Conservation (phyloP, 2,888 invertebrate genomes). For the Drosophila kambysellisi region DNA sequence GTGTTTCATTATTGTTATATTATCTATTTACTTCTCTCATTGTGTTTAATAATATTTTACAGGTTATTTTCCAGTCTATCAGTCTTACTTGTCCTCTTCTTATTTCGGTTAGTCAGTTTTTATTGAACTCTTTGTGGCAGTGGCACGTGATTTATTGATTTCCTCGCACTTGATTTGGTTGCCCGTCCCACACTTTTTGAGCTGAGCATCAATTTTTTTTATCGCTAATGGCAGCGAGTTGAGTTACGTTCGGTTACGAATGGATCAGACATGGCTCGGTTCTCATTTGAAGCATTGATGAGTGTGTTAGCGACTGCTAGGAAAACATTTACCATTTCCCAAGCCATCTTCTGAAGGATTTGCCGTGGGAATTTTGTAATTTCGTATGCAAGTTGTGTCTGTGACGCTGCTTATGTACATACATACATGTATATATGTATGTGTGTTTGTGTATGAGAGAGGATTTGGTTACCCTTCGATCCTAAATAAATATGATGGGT, state of each 20-base stretch:
- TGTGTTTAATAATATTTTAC: background rate
- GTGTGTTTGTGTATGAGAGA: constrained; percentile 6
- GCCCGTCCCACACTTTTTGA: background rate
- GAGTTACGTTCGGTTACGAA: constrained; percentile 62
- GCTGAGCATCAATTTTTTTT: constrained; percentile 64
- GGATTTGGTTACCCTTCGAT: constrained; percentile 41
- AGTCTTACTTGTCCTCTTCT: constrained; percentile 3
- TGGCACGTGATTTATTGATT: constrained; percentile 76
- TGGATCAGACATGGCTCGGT: constrained; percentile 36
- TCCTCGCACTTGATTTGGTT: constrained; percentile 38
- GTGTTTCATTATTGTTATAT: too few species aligned
- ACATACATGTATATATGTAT: background rate
- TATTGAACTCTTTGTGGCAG: constrained; percentile 59
- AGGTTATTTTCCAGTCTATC: constrained; percentile 3
- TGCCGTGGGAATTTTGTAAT: constrained; percentile 77
- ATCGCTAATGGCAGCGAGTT: constrained; percentile 70
- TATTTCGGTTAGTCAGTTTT: constrained; percentile 38
- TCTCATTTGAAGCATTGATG: constrained; percentile 53
- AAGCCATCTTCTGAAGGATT: constrained; percentile 63
- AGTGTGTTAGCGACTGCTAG: constrained; percentile 69
- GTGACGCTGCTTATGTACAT: background rate
- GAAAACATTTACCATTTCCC: constrained; percentile 54
- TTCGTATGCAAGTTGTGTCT: constrained; percentile 75
- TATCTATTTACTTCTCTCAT: background rate
- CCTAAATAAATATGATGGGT: constrained; percentile 78